Evolutionary conservation across 2,888 invertebrate genomes (phyloP).

Genomic region (Pantelozetes paolii): DNA sequence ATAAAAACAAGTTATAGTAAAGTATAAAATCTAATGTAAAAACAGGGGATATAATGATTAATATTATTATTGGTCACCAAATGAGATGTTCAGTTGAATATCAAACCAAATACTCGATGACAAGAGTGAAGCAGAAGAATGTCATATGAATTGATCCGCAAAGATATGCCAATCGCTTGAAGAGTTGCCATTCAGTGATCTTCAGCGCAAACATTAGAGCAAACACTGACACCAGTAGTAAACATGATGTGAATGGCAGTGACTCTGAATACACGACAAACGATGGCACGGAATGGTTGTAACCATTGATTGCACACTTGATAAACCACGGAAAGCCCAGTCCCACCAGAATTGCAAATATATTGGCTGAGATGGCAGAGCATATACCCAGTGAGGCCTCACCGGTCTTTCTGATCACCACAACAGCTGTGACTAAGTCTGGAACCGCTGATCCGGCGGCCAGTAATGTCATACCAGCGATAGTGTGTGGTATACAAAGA

Average conservation of each 20-base stretch:
- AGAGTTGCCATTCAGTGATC: background rate
- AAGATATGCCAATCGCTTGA: slow-evolving; percentile 1
- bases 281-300: background rate
- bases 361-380: slow-evolving; percentile 39
- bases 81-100: too few relatives aligned
- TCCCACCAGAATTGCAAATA: slow-evolving; percentile 39
- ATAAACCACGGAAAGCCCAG: slow-evolving; percentile 39
- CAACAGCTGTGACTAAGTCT: slow-evolving; percentile 39
- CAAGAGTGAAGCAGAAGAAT: background rate
- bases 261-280: slow-evolving; percentile 6
- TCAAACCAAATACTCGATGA: slow-evolving; percentile 9
- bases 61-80: too few relatives aligned
- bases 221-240: background rate
- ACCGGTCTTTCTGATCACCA: slow-evolving; percentile 35
- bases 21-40: too few relatives aligned
- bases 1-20: too few relatives aligned
- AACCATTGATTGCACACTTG: slow-evolving; percentile 15
- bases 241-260: slow-evolving; percentile 9
- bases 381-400: slow-evolving; percentile 40
- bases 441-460: slow-evolving; percentile 41
- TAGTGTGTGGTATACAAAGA: slow-evolving; percentile 33
- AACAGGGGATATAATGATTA: too few relatives aligned
- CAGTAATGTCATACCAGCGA: slow-evolving; percentile 40
- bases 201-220: background rate
- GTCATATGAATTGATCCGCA: slow-evolving; percentile 6